A percentile compares a stretch with the other conserved stretches of the same genome.
Evolutionary conservation across 2,888 invertebrate genomes (phyloP).

Genomic region (Drosophila nigritarsus): DNA sequence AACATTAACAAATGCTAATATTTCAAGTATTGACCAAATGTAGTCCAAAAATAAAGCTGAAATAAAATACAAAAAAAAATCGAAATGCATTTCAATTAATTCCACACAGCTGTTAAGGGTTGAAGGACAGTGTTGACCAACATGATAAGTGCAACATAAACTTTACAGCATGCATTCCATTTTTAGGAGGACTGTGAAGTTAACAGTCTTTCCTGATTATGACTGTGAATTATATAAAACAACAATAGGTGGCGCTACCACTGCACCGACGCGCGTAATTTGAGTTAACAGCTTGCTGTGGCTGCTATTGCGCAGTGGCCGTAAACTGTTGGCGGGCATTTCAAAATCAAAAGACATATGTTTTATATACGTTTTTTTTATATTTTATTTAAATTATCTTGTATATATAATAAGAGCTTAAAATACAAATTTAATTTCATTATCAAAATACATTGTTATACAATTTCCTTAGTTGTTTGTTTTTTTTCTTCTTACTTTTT

Average conservation of each 20-base stretch:
- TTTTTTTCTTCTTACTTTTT: conserved; percentile 43
- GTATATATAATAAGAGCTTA: conserved; percentile 75
- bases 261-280: background rate
- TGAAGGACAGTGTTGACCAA: background rate
- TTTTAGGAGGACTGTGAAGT: background rate
- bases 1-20: conserved; percentile 39
- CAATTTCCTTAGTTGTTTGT: conserved; percentile 73
- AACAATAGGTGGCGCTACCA: conserved; percentile 7
- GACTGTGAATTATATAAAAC: too few relatives aligned
- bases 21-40: conserved; percentile 42
- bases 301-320: background rate
- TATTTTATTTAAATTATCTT: conserved; percentile 73
- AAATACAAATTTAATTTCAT: conserved; percentile 78
- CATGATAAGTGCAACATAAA: background rate
- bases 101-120: background rate
- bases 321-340: background rate
- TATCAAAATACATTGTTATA: conserved; percentile 80
- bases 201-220: background rate
- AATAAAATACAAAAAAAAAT: background rate
- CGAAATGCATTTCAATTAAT: background rate
- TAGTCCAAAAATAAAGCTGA: conserved; percentile 45
- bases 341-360: background rate
- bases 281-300: background rate
- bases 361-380: conserved; percentile 29
- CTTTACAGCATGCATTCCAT: background rate